These are phyloP conservation scores for Spilogale gracilis DNA, from an alignment of 2,113 vertebrate species.

Conservation along the genomic window DNA sequence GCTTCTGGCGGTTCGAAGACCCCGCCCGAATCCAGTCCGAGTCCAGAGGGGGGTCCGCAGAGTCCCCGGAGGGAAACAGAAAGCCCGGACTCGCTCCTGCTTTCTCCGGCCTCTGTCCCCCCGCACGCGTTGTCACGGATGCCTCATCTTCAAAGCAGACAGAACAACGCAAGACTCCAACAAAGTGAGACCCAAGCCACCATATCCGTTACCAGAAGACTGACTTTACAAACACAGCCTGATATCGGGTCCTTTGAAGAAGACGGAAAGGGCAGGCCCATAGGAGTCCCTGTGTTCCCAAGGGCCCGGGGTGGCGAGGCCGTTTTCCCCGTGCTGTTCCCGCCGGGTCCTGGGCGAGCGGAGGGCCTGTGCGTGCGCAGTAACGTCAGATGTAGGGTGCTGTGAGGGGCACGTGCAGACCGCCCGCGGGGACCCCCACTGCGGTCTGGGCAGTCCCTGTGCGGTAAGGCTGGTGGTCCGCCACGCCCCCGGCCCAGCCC, in stretches of 20 bases:
- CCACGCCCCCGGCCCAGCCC: neutral
- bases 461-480: fast-evolving
- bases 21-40: neutral
- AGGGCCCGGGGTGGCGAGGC: fast-evolving
- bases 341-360: fast-evolving
- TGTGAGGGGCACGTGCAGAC: neutral
- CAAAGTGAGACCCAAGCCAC: neutral
- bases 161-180: neutral
- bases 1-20: neutral
- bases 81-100: neutral
- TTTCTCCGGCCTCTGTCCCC: neutral
- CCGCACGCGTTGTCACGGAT: fast-evolving
- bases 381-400: fast-evolving
- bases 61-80: fast-evolving
- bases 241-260: neutral
- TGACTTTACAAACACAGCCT: neutral
- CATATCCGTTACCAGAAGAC: fast-evolving
- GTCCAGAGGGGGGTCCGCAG: fast-evolving
- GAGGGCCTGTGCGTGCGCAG: fast-evolving
- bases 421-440: fast-evolving
- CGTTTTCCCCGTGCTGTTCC: fast-evolving
- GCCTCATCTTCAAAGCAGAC: neutral
- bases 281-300: fast-evolving
- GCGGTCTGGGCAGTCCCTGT: neutral
- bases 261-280: fast-evolving